Evolutionary conservation across 2,888 invertebrate genomes (phyloP), one percentile per base, ranked within the genome.

Genomic region (Ochlodes sylvanus): DNA sequence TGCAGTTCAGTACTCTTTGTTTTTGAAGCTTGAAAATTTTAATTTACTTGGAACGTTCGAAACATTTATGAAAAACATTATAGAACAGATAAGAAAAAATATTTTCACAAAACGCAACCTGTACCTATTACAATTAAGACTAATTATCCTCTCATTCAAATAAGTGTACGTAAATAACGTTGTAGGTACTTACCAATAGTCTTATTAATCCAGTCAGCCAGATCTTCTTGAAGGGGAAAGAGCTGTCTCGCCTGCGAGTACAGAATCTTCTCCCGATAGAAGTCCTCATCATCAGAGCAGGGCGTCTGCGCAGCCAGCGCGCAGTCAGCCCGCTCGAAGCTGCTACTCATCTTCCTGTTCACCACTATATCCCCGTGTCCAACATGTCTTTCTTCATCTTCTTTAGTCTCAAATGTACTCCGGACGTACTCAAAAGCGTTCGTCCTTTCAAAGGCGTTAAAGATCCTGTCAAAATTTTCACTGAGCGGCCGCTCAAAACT

Each of bases 141-240:
- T 9, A 38, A 38, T 38, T 38, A 10, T 9, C 0, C 10, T 38
- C 38, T 12, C 27, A 27, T 27, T 27, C 38, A 38, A 38, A 38
- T 9, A 38, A 38, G 12, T 2, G 10, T 32, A 32, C 7, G 32
- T 7, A 34, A n/a, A 27, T 27, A 27, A 27, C 27, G 27, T 42
- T 44, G 50, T n/a, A n/a, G n/a, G n/a, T n/a, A 94, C 96, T 94
- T 83, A 97, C 98, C 96, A 73, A 97, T 94, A 67, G 96, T 96
- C 85, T 96, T 97, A 84, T 97, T 97, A 72, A 98, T 95, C 98
- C 98, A 98, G 77, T 97, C 97, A 7, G 97, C 97, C 67, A 98
- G 90, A 87, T 98, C 98, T 84, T 98, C 97, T 86, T 97, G 97
- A 72, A 98, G 91, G 0, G 97, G 97, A 79, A 96, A 95, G 78